phyloP scores from a whole-genome alignment of 2,797 vertebrate species.

The Coregonus sp. region DNA sequence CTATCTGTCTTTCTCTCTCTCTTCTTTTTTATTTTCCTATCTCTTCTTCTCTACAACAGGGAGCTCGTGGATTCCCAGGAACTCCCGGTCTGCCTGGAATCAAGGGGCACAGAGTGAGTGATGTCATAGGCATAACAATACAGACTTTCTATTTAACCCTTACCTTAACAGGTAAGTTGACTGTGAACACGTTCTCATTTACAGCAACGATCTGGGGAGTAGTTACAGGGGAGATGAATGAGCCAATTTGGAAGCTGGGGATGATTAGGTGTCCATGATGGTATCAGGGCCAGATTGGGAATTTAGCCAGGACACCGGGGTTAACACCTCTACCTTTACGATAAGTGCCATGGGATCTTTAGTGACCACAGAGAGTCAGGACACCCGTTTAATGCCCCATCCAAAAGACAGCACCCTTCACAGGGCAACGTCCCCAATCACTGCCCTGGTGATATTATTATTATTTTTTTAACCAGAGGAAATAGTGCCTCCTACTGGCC shows the following conservation, averaged over 20 bases:
- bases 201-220: too few species aligned
- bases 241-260: too few species aligned
- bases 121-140: background rate
- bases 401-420: conserved; percentile 87
- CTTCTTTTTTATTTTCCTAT: background rate
- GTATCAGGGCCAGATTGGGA: too few species aligned
- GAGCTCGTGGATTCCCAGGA: conserved; percentile 93
- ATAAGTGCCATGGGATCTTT: background rate
- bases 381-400: background rate
- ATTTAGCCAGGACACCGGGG: too few species aligned
- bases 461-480: too few species aligned
- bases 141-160: background rate
- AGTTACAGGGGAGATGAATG: too few species aligned
- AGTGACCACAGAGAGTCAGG: too few species aligned
- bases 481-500: too few species aligned
- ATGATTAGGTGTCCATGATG: too few species aligned
- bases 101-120: conserved; percentile 94
- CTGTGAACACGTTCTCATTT: too few species aligned
- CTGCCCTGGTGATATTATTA: conserved; percentile 56
- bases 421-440: conserved; percentile 66
- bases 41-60: conserved; percentile 66
- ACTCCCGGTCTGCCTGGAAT: conserved; percentile 95
- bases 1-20: background rate
- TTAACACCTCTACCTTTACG: too few species aligned
- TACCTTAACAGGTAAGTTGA: too few species aligned